Evolutionary conservation across 2,888 invertebrate genomes (phyloP), one percentile per base, ranked within the genome.

Genomic region (Megastigmus dorsalis): DNA sequence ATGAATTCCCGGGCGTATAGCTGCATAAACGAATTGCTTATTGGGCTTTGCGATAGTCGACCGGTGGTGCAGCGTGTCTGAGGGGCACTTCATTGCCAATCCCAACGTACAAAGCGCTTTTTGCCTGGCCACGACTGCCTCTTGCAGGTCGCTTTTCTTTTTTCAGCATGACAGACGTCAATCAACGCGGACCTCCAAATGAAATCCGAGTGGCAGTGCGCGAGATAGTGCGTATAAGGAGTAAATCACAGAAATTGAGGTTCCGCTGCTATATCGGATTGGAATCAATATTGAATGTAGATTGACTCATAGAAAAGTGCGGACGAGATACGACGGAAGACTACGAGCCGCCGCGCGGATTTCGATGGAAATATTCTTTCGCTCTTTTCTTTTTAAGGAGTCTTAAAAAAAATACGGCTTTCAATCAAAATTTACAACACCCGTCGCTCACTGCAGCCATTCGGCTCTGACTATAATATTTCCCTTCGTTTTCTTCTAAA

Each of bases 271-370:
- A 71, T 85, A 85, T 86, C 85, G 82, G 82, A 86, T 85, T 84
- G 85, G 78, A 85, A 86, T 86, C 84, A 85, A 86, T 86, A 85
- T 85, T 84, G 85, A 85, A 84, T 85, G 84, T 82, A 85, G 84
- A 85, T 85, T 83, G 85, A 85, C 84, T 84, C 79, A 79, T 79
- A 71, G 70, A 77, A 69, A 54, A 54, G 5, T 38, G 28, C 59
- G 15, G 23, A 43, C 26, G 6, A 41, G 13, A 23, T 41, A 26
- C 33, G 33, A 15, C 54, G 6, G 18, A 54, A 2, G 30, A 54
- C 33, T 55, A n/a, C n/a, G 2, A 55, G 20, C 20, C 15, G 20
- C 20, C 15, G 20, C 18, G 36, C 55, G 55, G 20, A 55, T 55
- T 55, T 36, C 20, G 33, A 33, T 55, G 33, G 20, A 55, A 36